phyloP scores from a whole-genome alignment of 2,113 vertebrate species.

The Megaceryle torquata region DNA sequence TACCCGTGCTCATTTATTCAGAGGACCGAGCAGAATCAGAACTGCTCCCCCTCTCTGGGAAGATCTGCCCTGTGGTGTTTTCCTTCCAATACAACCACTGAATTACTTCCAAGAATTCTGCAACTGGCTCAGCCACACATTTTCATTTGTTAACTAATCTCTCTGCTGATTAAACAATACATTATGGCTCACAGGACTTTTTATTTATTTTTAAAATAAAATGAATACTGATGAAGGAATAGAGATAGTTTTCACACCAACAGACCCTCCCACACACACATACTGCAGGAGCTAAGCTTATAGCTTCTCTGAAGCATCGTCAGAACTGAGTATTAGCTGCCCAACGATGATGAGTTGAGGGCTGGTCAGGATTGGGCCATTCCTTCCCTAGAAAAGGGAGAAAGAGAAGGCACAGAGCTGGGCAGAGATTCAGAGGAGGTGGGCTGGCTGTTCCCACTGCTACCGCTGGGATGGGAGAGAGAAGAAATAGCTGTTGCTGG shows the following conservation, averaged over 20 bases:
- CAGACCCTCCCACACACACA: not conserved
- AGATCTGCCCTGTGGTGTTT: not conserved
- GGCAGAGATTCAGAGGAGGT: not conserved
- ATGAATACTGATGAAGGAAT: not conserved
- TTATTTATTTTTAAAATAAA: slow-evolving; percentile 13
- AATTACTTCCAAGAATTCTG: not conserved
- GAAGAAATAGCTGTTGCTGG: not conserved
- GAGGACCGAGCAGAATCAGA: not conserved
- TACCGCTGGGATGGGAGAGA: not conserved
- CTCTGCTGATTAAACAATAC: not conserved
- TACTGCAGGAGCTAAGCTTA: not conserved
- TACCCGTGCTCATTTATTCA: not conserved
- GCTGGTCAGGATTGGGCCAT: not conserved
- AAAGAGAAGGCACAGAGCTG: not conserved
- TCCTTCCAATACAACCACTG: not conserved
- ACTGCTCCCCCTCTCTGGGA: not conserved
- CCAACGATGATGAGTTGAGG: not conserved
- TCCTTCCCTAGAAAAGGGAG: not conserved
- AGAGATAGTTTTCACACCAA: not conserved
- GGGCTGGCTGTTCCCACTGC: not conserved
- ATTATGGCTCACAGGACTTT: not conserved
- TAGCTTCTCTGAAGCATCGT: not conserved
- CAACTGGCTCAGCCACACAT: not conserved
- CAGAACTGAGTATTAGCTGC: not conserved
- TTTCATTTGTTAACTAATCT: not conserved